Base-by-base conservation (phyloP, 1,140 invertebrate species). In the Ceratina australensis region DNA sequence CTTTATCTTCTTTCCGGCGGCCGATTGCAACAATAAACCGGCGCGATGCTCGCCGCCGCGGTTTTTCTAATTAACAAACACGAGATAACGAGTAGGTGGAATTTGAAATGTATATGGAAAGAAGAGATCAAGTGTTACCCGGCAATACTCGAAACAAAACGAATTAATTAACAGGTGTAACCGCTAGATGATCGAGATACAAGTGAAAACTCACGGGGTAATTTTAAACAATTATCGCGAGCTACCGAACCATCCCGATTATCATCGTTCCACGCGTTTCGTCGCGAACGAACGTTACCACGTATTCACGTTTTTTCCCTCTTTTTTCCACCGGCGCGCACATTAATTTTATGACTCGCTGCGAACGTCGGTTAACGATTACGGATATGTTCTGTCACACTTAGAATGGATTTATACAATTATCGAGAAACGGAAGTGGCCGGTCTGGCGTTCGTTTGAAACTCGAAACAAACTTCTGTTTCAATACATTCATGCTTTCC, bases 11-110 rank as follows among this genome's bases (percentile, higher is more conserved):
- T 50, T 28, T 63, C n/a, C 24, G 52, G 42, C n/a, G 20, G 7
- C 52, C 28, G 18, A 47, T 59, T 68, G 64, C 67, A 75, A 75
- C 73, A 75, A 75, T 67, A 68, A 75, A 75, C 33, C 63, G n/a
- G n/a, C n/a, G 1, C 16, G 50, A 75, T 66, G 52, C 64, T 59
- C 2, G 13, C 64, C 72, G 64, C 28, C 33, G 52, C n/a, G 54
- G 59, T 75, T 68, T 59, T n/a, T n/a, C 33, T 75, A 75, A 68
- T 75, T 75, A 75, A 42, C 54, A 54, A 42, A 20, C 28, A 18
- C 22, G 22, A 68, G 65, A 42, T 52, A 76, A 76, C 65, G 73
- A 76, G 73, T 68, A 15, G 65, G 24, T 59, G 65, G 73, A 68
- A 76, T 59, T 49, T 67, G 28, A 76, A 75, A 24, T 33, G 54